Evolutionary conservation across 2,113 vertebrate genomes (phyloP).

Genomic region (Stomatorhinus ivindoensis): DNA sequence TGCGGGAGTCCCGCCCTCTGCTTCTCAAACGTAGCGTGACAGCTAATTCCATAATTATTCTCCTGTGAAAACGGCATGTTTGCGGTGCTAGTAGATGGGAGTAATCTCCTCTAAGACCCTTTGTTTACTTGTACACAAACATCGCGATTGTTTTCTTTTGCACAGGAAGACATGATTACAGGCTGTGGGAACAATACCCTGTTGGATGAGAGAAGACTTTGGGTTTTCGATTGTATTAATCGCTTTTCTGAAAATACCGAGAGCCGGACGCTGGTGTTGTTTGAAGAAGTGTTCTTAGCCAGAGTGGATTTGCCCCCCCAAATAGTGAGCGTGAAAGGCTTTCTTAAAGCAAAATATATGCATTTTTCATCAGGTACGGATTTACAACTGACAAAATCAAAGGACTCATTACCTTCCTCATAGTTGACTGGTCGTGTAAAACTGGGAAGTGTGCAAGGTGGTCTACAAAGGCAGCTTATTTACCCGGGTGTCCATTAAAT

Average conservation of each 20-base stretch:
- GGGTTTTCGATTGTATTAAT: conserved; percentile 5
- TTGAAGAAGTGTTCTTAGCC: background rate
- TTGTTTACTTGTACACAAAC: background rate
- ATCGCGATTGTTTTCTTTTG: background rate
- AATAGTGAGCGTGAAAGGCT: background rate
- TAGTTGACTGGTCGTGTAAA: background rate
- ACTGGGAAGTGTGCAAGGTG: background rate
- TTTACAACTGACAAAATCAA: background rate
- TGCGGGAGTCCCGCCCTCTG: background rate
- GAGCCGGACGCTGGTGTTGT: background rate
- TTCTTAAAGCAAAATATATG: background rate
- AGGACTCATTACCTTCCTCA: background rate
- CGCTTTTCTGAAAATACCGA: background rate
- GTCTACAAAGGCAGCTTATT: background rate
- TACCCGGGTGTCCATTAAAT: background rate
- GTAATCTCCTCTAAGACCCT: conserved; percentile 6
- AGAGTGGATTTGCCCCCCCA: background rate
- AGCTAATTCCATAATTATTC: background rate
- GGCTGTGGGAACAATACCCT: background rate
- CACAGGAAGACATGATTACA: background rate
- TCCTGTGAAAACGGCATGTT: background rate
- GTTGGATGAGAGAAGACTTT: background rate
- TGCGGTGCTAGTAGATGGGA: background rate
- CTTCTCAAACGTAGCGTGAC: background rate
- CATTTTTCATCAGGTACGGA: background rate